A percentile compares a stretch with the other conserved stretches of the same genome.
These are phyloP conservation scores for Actinemys pallida DNA, from an alignment of 2,113 vertebrate genomes.

Conservation along the genomic window DNA sequence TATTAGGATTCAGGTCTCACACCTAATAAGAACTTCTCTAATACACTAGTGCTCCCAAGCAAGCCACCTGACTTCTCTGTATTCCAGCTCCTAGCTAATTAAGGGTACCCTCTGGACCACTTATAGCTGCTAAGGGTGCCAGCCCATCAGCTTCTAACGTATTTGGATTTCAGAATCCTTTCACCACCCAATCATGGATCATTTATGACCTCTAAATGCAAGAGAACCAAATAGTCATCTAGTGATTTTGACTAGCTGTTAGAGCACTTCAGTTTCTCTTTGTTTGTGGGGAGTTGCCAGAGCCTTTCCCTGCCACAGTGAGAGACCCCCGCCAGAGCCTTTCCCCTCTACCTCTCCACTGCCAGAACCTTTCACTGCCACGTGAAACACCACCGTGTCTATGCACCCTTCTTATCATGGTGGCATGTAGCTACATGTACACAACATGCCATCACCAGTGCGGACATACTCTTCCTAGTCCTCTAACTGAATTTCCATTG, in stretches of 20 bases:
- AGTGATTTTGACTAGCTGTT: neutral
- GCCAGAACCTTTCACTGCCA: neutral
- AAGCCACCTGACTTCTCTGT: neutral
- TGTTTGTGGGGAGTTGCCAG: neutral
- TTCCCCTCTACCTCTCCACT: neutral
- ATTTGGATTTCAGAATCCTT: neutral
- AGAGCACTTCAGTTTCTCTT: fast-evolving
- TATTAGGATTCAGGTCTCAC: neutral
- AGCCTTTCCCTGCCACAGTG: neutral
- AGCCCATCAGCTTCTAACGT: neutral
- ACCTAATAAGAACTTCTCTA: neutral
- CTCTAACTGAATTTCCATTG: neutral
- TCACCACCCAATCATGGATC: neutral
- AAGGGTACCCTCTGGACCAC: neutral
- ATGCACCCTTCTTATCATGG: neutral
- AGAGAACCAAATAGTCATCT: neutral
- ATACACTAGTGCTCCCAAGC: neutral
- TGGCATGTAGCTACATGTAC: neutral
- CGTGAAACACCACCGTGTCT: neutral
- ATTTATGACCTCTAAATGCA: neutral
- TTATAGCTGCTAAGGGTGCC: neutral
- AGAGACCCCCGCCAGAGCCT: no score
- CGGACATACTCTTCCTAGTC: neutral
- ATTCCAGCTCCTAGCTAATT: neutral
- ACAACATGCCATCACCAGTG: neutral